phyloP scores from a whole-genome alignment of 2,113 vertebrate species.

The Leptobrachium ailaonicum region DNA sequence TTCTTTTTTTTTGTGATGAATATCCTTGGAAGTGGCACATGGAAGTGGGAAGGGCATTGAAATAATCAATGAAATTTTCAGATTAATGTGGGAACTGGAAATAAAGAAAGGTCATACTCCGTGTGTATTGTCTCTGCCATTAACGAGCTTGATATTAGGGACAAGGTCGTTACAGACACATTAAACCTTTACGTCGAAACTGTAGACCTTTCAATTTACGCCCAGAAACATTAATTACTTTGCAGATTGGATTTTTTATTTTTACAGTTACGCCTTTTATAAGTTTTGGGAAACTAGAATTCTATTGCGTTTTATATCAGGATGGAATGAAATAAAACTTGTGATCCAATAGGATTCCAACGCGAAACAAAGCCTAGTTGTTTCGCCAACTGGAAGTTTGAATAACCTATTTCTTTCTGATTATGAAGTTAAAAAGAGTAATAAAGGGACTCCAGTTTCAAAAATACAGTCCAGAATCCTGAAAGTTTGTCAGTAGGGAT shows the following conservation, averaged over 20 bases:
- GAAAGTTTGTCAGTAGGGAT: no score
- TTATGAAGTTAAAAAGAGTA: no score
- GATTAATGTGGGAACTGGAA: slow-evolving; percentile 57
- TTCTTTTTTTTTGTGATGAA: slow-evolving; percentile 55
- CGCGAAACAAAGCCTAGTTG: no score
- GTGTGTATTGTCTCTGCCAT: slow-evolving; percentile 54
- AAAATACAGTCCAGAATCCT: no score
- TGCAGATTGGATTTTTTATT: neutral
- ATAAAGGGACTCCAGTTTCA: no score
- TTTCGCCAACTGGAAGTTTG: no score
- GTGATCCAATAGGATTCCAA: no score
- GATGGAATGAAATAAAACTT: no score
- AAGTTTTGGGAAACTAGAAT: no score
- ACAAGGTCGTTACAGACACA: slow-evolving; percentile 43
- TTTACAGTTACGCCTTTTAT: no score
- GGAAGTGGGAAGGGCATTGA: slow-evolving; percentile 59
- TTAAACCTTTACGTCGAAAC: slow-evolving; percentile 33
- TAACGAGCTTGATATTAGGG: slow-evolving; percentile 52
- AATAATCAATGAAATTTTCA: slow-evolving; percentile 60
- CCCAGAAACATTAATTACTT: neutral
- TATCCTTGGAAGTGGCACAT: slow-evolving; percentile 62
- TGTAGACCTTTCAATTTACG: neutral
- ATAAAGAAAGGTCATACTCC: slow-evolving; percentile 49
- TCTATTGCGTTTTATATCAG: no score
- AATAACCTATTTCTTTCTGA: no score